These are phyloP conservation scores for Engraulis encrasicolus DNA, from an alignment of 2,113 vertebrate genomes.

Conservation along the genomic window DNA sequence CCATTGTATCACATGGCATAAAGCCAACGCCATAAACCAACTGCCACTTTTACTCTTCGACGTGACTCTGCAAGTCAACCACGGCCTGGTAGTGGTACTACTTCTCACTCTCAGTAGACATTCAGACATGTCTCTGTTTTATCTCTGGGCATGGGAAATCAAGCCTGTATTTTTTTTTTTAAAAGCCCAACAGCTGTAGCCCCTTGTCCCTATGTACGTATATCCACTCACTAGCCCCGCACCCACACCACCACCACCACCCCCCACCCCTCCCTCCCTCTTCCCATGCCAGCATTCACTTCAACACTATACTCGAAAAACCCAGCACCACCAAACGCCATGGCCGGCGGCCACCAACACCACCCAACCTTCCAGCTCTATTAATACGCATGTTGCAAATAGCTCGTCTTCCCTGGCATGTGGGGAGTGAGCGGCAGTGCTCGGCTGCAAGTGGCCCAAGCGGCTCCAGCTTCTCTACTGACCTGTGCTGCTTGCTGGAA, in stretches of 20 bases:
- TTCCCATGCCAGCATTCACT: conserved; percentile 72
- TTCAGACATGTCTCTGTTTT: too few relatives aligned
- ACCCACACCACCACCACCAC: not conserved
- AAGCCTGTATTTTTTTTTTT: conserved; percentile 47
- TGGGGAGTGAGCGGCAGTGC: conserved; percentile 33
- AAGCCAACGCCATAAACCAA: too few relatives aligned
- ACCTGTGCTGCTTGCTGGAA: conserved; percentile 98
- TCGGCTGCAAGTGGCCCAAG: conserved; percentile 33
- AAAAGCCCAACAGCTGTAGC: conserved; percentile 74
- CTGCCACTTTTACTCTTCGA: too few relatives aligned
- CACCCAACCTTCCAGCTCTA: conserved; percentile 75
- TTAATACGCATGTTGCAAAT: conserved; percentile 91
- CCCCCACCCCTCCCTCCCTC: conserved; percentile 30
- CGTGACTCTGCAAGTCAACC: too few relatives aligned
- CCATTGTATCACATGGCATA: too few relatives aligned
- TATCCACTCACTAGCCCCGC: too few relatives aligned
- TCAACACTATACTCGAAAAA: conserved; percentile 88
- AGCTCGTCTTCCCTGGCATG: conserved; percentile 77
- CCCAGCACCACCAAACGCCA: not conserved
- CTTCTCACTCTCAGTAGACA: too few relatives aligned
- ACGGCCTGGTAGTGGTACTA: too few relatives aligned
- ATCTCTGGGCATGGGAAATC: conserved; percentile 1
- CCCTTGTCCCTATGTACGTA: not conserved
- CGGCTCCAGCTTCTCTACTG: conserved; percentile 49
- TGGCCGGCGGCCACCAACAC: conserved; percentile 54